Evolutionary conservation across 2,888 invertebrate species (phyloP).

Genomic region (Cremastobaeus sp.): DNA sequence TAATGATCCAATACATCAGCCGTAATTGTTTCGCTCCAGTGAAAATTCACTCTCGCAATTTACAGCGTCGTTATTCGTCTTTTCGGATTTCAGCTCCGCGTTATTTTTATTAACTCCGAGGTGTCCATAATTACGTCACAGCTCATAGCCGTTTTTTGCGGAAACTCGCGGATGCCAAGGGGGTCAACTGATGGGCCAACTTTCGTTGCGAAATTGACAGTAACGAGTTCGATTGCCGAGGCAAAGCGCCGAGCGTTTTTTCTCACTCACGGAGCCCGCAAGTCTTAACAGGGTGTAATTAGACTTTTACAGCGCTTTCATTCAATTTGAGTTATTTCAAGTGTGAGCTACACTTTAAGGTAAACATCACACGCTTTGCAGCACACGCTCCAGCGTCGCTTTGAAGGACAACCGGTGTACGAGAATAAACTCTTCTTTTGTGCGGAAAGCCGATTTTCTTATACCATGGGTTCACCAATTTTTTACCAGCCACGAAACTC

Average conservation of each 20-base stretch:
- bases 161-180: too few species aligned
- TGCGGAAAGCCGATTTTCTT: constrained; percentile 30
- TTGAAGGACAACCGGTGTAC: constrained; percentile 27
- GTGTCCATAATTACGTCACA: too few species aligned
- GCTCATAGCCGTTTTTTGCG: too few species aligned
- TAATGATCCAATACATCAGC: constrained; percentile 28
- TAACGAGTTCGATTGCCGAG: too few species aligned
- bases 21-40: constrained; percentile 32
- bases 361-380: constrained; percentile 41
- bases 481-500: too few species aligned
- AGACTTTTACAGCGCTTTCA: constrained; percentile 25
- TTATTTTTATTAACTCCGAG: constrained; percentile 12
- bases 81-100: not conserved
- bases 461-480: constrained; percentile 16
- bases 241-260: too few species aligned
- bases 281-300: constrained; percentile 16
- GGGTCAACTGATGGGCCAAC: too few species aligned
- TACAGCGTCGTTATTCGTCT: constrained; percentile 2
- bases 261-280: too few species aligned
- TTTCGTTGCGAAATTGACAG: too few species aligned
- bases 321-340: constrained; percentile 40
- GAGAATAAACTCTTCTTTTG: constrained; percentile 37
- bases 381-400: constrained; percentile 25
- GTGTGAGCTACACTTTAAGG: constrained; percentile 38
- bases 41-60: constrained; percentile 10